Conservation (phyloP, 2,113 vertebrate genomes). For the Phaetusa simplex region DNA sequence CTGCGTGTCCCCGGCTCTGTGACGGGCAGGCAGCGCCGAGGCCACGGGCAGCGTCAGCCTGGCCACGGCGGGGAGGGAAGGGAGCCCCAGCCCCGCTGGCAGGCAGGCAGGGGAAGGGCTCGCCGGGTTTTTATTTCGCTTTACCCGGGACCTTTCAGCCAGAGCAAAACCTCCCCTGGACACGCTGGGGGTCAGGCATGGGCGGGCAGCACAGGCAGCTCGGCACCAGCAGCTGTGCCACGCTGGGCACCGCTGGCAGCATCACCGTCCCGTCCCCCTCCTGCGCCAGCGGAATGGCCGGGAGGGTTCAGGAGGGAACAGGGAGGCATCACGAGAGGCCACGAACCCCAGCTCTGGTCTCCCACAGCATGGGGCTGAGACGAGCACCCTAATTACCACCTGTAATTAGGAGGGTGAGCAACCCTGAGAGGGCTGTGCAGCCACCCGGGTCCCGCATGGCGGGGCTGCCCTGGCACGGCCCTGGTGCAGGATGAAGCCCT, state of each 20-base stretch:
- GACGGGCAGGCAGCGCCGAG: neutral
- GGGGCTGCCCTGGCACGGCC: neutral
- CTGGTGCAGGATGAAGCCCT: neutral
- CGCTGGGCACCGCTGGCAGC: neutral
- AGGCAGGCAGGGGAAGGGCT: neutral
- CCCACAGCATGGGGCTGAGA: too few species aligned
- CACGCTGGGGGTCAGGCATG: neutral
- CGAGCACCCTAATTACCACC: neutral
- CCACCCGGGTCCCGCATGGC: fast-evolving
- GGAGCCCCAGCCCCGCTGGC: too few species aligned
- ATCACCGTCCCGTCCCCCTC: neutral
- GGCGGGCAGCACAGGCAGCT: neutral
- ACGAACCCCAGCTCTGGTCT: neutral
- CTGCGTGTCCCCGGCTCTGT: neutral
- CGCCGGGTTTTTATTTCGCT: neutral
- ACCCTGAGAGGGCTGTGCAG: neutral
- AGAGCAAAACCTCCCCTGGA: neutral
- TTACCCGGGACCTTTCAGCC: neutral
- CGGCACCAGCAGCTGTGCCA: neutral
- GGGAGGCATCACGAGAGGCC: neutral
- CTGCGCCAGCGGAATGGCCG: neutral
- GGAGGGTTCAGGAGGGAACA: neutral
- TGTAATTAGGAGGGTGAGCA: neutral
- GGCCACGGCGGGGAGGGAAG: too few species aligned
- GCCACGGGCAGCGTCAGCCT: neutral